These are phyloP conservation scores for Scomber japonicus DNA, from an alignment of 2,113 vertebrate genomes.

Conservation along the genomic window DNA sequence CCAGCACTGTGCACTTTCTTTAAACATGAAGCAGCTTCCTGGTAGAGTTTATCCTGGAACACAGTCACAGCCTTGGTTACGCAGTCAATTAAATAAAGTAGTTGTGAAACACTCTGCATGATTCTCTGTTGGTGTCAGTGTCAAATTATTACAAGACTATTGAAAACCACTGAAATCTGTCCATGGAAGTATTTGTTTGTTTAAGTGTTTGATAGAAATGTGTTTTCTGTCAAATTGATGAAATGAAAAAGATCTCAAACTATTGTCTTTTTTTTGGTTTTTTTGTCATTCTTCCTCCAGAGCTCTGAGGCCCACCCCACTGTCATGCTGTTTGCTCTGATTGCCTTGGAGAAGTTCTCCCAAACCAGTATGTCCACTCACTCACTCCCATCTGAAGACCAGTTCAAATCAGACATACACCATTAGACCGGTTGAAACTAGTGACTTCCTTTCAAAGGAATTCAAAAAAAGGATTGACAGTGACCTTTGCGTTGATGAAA, in stretches of 20 bases:
- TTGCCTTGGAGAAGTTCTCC: conserved; percentile 99
- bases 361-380: conserved; percentile 93
- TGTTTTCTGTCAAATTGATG: background rate
- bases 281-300: conserved; percentile 78
- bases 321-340: conserved; percentile 99
- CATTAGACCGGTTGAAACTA: background rate
- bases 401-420: background rate
- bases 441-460: background rate
- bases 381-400: background rate
- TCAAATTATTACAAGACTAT: background rate
- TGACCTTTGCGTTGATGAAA: background rate
- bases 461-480: background rate
- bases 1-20: too few relatives aligned
- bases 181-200: too few relatives aligned
- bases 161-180: background rate
- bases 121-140: background rate
- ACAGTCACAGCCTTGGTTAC: too few relatives aligned
- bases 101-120: background rate
- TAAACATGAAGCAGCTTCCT: too few relatives aligned
- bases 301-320: conserved; percentile 96
- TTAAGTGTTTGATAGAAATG: background rate
- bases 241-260: background rate
- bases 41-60: too few relatives aligned
- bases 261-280: background rate
- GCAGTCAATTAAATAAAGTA: background rate